Base-by-base conservation (phyloP, 2,113 vertebrate genomes). In the Cyanoderma ruficeps region DNA sequence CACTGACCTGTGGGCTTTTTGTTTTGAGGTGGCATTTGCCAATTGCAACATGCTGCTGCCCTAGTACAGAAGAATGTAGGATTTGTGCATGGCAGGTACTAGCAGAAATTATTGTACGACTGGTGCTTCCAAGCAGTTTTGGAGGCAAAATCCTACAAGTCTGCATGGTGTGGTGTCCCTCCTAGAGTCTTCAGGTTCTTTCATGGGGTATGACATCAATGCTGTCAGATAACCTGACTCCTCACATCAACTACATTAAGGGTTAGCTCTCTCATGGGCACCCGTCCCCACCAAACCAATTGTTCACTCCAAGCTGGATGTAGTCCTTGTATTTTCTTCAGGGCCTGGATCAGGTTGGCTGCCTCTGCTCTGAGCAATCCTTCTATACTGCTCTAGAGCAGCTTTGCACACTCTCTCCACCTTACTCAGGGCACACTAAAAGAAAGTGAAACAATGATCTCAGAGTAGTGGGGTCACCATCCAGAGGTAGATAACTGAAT, bases 331-430 rank as follows among this genome's bases (percentile, higher is more conserved):
- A 24, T 74, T 93, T 89, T 59, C 72, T 81, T 69, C 46, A 78
- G 41, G 64, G 22, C 17, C 70, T 82, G 39, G 22, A 67, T 84
- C 47, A 82, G 33, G 30, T 71, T 89, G 21, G 28, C 59, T 61
- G 28, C 80, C 74, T 74, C 64, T 87, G 50, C 24, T 89, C 50
- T 3, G 0, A 20, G 17, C 17, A 52, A 35, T 30, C 46, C 21
- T 80, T 44, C 46, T 60, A 19, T 37, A 12, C 22, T 56, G 3
- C 31, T 16, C 37, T 61, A 25, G 22, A 10, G 15, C 53, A 70
- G 33, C 9, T 89, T 83, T 69, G 23, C 18, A 52, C 0, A 0
- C 18, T 75, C n/a, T 37, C 25, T 33, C 17, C 5, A 10, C 18
- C 9, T 82, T 39, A 52, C 18, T 57, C 31, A 37, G 28, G 33